These are phyloP conservation scores for Psephotus haematonotus DNA, from an alignment of 2,113 vertebrate species.

Conservation along the genomic window DNA sequence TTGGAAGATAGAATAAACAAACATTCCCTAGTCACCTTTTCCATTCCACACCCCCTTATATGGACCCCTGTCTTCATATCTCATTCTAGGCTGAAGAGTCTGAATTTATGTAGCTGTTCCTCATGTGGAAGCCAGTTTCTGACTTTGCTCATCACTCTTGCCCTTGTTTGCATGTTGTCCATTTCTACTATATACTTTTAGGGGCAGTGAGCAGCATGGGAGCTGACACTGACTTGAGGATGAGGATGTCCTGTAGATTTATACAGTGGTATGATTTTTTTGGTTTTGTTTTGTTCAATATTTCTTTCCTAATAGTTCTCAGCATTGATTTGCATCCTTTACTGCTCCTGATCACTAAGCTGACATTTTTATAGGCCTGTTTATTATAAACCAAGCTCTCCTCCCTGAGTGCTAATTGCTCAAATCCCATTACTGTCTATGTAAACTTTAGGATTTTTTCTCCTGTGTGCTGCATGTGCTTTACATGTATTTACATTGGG, in stretches of 20 bases:
- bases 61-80: not conserved
- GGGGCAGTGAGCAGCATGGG: not conserved
- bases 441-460: not conserved
- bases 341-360: not conserved
- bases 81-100: not conserved
- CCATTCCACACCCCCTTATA: not conserved
- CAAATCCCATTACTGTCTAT: not conserved
- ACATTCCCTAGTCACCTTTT: not conserved
- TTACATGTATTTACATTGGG: not conserved
- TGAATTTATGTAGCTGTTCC: not conserved
- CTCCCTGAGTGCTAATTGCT: not conserved
- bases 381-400: not conserved
- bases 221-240: not conserved
- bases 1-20: not conserved
- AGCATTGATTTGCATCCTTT: not conserved
- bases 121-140: not conserved
- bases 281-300: not conserved
- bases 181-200: not conserved
- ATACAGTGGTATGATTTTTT: not conserved
- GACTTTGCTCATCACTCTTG: not conserved
- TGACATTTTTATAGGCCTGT: not conserved
- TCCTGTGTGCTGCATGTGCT: not conserved
- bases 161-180: not conserved
- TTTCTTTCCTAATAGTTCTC: not conserved
- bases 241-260: not conserved